Base-by-base conservation (phyloP, 2,888 invertebrate genomes). In the Eristalis tenax region DNA sequence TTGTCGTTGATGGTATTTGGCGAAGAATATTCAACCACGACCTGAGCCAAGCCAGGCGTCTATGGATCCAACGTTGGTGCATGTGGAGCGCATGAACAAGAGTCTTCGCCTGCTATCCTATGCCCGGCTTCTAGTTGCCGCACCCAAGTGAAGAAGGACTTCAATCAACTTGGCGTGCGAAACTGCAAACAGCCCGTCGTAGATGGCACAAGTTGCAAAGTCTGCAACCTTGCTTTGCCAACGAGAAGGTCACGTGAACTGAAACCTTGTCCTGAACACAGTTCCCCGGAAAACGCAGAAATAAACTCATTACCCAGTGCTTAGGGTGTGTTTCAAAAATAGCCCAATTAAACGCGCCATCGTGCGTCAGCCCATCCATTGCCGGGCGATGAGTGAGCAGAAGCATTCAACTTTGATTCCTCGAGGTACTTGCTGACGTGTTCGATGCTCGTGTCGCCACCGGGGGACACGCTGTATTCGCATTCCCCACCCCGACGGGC, bases 381-480 rank as follows among this genome's bases (percentile, higher is more conserved):
- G 38, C 38, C 38, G 11, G 50, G 18, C 50, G 18, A 50, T 8
- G 50, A 5, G 50, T 50, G 18, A n/a, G n/a, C n/a, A n/a, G n/a
- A 50, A 50, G 6, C 6, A 18, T 50, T n/a, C 35, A 13, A 38
- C 50, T 22, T 2, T 18, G n/a, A 50, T 50, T 18, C 50, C 18
- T 50, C n/a, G n/a, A 50, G n/a, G n/a, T 50, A 50, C 4, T 18
- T 50, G 43, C 1, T 6, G 43, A 50, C 43, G n/a, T n/a, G 43
- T n/a, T 4, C 43, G 15, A n/a, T n/a, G 4, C 65, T 38, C 65
- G 65, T 64, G 43, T 10, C 26, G 13, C n/a, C 15, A 8, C 40
- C 35, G 50, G 38, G 40, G 38, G 57, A 38, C 75, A 75, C 50
- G 74, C 64, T 26, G 15, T 56, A 22, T 59, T 22, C 28, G 22